phyloP scores from a whole-genome alignment of 2,888 invertebrate genomes.

The Apamea epomidion region DNA sequence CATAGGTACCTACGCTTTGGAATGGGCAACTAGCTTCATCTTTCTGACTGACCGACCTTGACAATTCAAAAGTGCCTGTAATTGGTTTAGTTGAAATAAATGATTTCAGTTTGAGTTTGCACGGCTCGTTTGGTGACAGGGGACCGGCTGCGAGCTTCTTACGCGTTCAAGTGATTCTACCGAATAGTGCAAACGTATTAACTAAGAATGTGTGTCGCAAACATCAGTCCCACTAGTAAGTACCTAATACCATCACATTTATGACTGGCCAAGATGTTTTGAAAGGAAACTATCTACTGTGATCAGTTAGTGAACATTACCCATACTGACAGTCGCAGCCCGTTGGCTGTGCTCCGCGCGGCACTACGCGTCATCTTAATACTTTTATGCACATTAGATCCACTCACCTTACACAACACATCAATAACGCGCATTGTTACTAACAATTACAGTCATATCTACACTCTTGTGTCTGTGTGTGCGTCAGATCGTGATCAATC shows the following conservation, averaged over 20 bases:
- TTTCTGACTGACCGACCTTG: no score
- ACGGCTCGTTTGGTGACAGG: neutral
- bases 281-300: neutral
- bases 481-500: conserved; percentile 30
- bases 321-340: neutral
- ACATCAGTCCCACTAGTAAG: neutral
- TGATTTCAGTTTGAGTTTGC: neutral
- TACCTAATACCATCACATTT: neutral
- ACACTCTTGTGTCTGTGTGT: conserved; percentile 1
- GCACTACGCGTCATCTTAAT: conserved; percentile 3
- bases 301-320: neutral
- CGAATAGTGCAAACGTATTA: neutral
- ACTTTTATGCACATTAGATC: conserved; percentile 11
- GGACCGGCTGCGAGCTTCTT: neutral
- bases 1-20: no score
- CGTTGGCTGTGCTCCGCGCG: no score
- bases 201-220: neutral
- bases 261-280: neutral
- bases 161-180: neutral
- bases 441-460: conserved; percentile 9
- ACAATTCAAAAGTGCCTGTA: no score
- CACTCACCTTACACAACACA: conserved; percentile 21
- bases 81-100: no score
- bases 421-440: conserved; percentile 16
- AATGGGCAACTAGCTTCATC: no score